Conservation (phyloP, 2,797 vertebrate genomes). For the Pseudochromis fuscus region DNA sequence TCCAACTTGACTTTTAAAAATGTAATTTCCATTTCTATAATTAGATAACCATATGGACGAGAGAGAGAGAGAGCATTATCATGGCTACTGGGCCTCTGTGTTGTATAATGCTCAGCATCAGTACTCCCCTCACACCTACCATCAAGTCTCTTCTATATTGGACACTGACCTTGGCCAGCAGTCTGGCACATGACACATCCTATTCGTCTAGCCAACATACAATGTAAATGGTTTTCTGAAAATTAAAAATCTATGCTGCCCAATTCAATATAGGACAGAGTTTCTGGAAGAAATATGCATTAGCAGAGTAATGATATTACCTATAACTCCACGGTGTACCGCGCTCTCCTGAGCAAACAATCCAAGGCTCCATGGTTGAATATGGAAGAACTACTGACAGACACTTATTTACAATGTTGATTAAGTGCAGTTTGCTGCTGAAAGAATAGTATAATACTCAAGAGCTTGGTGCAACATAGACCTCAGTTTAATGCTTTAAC, state of each 20-base stretch:
- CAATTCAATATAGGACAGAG: conserved; percentile 69
- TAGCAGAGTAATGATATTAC: conserved; percentile 76
- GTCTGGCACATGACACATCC: conserved; percentile 57
- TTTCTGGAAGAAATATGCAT: conserved; percentile 70
- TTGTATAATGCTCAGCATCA: conserved; percentile 44
- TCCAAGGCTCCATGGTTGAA: conserved; percentile 10
- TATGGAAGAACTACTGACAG: conserved; percentile 12
- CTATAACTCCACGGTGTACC: conserved; percentile 47
- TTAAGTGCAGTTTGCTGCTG: conserved; percentile 9
- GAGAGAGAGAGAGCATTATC: conserved; percentile 19
- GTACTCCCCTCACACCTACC: conserved; percentile 62
- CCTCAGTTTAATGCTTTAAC: not conserved
- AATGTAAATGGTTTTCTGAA: conserved; percentile 79
- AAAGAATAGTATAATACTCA: not conserved
- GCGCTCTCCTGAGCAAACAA: conserved; percentile 35
- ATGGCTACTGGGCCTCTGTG: conserved; percentile 12
- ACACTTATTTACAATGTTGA: not conserved
- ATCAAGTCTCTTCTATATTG: conserved; percentile 53
- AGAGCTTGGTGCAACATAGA: conserved; percentile 1
- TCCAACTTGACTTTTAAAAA: no score
- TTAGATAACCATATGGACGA: not conserved
- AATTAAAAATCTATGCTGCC: conserved; percentile 80
- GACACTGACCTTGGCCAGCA: conserved; percentile 67
- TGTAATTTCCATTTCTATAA: not conserved
- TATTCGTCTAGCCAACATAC: conserved; percentile 67